Evolutionary conservation across 1,140 invertebrate genomes (phyloP).

Genomic region (Pogonomyrmex californicus): DNA sequence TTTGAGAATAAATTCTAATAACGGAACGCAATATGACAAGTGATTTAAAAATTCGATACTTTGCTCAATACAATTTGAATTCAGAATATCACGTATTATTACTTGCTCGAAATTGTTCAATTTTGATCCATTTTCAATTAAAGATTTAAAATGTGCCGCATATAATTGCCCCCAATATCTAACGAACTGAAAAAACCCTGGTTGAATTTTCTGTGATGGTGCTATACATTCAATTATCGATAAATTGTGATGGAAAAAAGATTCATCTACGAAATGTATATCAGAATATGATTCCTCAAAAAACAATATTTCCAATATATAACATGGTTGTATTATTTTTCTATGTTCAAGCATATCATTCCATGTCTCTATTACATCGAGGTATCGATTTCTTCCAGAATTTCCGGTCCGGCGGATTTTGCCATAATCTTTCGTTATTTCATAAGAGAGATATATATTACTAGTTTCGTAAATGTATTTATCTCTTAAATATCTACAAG

Average conservation of each 20-base stretch:
- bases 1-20: constrained; percentile 54
- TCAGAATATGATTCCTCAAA: constrained; percentile 29
- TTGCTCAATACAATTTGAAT: constrained; percentile 64
- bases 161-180: constrained; percentile 67
- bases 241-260: not conserved
- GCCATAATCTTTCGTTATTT: not conserved
- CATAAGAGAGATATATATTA: not conserved
- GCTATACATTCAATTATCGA: constrained; percentile 8
- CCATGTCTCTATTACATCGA: constrained; percentile 48
- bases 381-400: not conserved
- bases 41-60: constrained; percentile 71
- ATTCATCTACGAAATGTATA: not conserved
- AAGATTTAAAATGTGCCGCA: constrained; percentile 40
- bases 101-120: constrained; percentile 34
- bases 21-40: constrained; percentile 22
- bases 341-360: not conserved
- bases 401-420: not conserved
- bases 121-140: not conserved
- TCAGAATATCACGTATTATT: constrained; percentile 67
- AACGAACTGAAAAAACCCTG: constrained; percentile 79
- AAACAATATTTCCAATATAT: constrained; percentile 60
- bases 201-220: constrained; percentile 56
- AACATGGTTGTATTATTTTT: constrained; percentile 46
- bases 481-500: constrained; percentile 70
- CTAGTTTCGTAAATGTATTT: constrained; percentile 61